Evolutionary conservation across 2,797 vertebrate species (phyloP).

Genomic region (Tokudaia tokunoshimensis): DNA sequence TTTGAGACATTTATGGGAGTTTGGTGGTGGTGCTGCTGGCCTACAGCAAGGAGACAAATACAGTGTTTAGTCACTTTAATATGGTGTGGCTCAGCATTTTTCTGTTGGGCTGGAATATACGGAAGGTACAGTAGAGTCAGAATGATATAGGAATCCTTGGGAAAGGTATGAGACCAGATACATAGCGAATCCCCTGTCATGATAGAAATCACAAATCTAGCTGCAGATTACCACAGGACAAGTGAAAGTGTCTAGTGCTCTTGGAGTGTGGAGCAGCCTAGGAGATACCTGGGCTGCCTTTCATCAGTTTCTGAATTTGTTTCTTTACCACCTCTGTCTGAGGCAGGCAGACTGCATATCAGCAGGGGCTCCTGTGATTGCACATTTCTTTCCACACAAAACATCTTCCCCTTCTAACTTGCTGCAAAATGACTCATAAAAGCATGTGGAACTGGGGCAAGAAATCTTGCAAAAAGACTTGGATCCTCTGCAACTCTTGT

Average conservation of each 20-base stretch:
- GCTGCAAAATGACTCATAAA: constrained; percentile 43
- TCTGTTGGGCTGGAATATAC: neutral
- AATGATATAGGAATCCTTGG: neutral
- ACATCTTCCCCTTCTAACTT: constrained; percentile 25
- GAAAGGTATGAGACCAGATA: neutral
- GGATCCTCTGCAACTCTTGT: constrained; percentile 24
- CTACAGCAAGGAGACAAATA: neutral
- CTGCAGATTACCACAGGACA: neutral
- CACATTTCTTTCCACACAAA: neutral
- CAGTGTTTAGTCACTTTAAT: neutral
- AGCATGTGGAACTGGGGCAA: constrained; percentile 42
- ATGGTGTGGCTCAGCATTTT: neutral
- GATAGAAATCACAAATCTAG: neutral
- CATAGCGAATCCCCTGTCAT: neutral
- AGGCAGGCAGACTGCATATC: neutral
- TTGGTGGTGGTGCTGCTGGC: neutral
- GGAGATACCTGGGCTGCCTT: neutral
- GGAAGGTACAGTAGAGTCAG: neutral
- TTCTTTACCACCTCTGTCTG: neutral
- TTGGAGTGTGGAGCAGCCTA: neutral
- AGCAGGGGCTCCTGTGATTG: neutral
- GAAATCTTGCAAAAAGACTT: constrained; percentile 57
- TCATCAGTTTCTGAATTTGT: neutral
- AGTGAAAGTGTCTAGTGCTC: neutral
- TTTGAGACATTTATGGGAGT: neutral